A percentile compares a stretch with the other conserved stretches of the same genome.
These are phyloP conservation scores for Smutsia temminckii DNA, from an alignment of 2,797 vertebrate genomes.

Conservation along the genomic window DNA sequence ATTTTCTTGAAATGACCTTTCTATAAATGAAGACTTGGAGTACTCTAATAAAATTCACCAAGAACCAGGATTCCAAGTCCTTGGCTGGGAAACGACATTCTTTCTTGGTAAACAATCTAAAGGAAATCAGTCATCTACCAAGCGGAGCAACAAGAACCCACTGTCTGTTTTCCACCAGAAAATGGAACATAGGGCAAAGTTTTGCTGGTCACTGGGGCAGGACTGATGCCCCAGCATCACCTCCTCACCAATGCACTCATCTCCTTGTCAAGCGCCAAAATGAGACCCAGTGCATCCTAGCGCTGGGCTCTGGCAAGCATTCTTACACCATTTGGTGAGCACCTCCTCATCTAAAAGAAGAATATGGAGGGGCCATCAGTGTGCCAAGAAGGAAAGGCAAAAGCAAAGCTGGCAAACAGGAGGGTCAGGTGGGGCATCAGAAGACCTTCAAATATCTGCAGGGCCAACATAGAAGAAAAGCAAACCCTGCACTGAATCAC, in stretches of 20 bases:
- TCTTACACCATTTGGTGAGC: neutral
- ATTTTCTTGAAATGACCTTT: slow-evolving; percentile 35
- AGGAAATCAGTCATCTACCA: neutral
- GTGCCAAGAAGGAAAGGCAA: neutral
- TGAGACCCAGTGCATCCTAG: neutral
- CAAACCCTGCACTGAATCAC: neutral
- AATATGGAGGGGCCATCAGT: neutral
- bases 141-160: neutral
- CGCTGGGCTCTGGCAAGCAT: neutral
- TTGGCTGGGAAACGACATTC: slow-evolving; percentile 67
- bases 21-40: neutral
- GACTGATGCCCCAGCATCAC: neutral
- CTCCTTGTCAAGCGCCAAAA: neutral
- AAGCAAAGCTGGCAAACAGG: neutral
- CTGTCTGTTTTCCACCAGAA: neutral
- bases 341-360: neutral
- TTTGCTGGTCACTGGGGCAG: neutral
- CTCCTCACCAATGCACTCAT: neutral
- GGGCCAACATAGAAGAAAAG: neutral
- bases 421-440: neutral
- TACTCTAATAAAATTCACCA: neutral
- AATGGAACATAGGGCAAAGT: neutral
- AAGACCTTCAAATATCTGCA: neutral
- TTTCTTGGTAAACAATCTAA: slow-evolving; percentile 39
- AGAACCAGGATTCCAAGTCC: slow-evolving; percentile 45